Percentiles rank a stretch among this genome's conserved stretches.
Evolutionary conservation across 2,888 invertebrate species (phyloP).

Genomic region (Drosophila bunnanda): DNA sequence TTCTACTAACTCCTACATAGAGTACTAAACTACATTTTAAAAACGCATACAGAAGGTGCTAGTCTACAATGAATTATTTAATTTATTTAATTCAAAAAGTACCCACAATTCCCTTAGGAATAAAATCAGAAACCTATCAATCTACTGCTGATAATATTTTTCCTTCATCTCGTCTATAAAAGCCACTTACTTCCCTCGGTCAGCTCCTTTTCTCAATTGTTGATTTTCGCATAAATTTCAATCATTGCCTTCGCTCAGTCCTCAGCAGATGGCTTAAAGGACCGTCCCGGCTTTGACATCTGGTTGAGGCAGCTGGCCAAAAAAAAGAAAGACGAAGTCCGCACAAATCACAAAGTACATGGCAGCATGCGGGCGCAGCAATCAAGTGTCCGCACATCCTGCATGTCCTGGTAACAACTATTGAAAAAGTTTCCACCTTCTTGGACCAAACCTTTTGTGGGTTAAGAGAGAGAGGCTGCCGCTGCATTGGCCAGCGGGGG

Average conservation of each 20-base stretch:
- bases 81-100: not conserved
- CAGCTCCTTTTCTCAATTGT: not conserved
- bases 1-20: not conserved
- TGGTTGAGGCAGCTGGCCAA: conserved; percentile 18
- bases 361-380: conserved; percentile 45
- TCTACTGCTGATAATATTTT: conserved; percentile 1
- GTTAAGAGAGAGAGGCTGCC: not conserved
- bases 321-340: not conserved
- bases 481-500: conserved; percentile 31
- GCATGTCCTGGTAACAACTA: conserved; percentile 53
- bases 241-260: conserved; percentile 2
- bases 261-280: conserved; percentile 12
- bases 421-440: conserved; percentile 59
- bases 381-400: conserved; percentile 62
- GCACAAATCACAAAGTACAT: conserved; percentile 32
- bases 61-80: not conserved
- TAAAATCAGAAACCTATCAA: conserved; percentile 2
- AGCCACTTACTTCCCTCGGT: not conserved
- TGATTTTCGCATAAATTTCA: conserved; percentile 33
- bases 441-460: conserved; percentile 26
- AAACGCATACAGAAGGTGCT: no score
- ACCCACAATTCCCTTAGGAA: not conserved
- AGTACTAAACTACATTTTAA: not conserved
- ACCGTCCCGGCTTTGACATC: not conserved
- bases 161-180: not conserved